Conservation (phyloP, 1,140 invertebrate species). For the Meteorus sp. region DNA sequence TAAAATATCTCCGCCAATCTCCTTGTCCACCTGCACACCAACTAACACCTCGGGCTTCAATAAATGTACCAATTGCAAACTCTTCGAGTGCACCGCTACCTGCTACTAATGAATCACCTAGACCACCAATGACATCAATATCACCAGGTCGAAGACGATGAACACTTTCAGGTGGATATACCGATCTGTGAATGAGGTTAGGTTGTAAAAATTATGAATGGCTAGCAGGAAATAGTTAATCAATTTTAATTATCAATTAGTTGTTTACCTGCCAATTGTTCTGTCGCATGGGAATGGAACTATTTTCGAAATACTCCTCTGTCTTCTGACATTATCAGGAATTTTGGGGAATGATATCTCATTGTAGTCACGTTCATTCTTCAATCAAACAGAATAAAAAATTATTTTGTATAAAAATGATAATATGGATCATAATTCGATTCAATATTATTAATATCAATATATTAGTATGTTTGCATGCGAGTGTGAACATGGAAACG, state of each 20-base stretch:
- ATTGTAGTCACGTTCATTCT: conserved; percentile 34
- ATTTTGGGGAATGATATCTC: conserved; percentile 41
- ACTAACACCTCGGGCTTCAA: conserved; percentile 77
- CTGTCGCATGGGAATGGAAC: conserved; percentile 54
- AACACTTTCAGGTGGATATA: conserved; percentile 56
- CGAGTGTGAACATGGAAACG: too few species aligned
- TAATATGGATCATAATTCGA: background rate
- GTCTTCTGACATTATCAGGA: conserved; percentile 41
- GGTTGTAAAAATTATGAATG: background rate
- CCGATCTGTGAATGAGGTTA: conserved; percentile 35
- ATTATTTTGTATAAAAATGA: background rate
- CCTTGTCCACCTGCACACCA: conserved; percentile 75
- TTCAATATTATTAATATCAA: background rate
- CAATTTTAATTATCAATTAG: background rate
- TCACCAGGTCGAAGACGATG: conserved; percentile 72
- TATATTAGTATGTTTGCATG: too few species aligned
- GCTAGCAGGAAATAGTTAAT: background rate
- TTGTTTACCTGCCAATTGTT: conserved; percentile 31
- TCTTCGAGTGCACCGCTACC: conserved; percentile 76
- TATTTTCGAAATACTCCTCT: conserved; percentile 40
- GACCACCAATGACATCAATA: conserved; percentile 75
- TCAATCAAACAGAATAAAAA: conserved; percentile 28
- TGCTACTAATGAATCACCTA: conserved; percentile 79
- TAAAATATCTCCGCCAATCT: conserved; percentile 69
- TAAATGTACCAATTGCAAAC: conserved; percentile 71